phyloP scores from a whole-genome alignment of 2,797 vertebrate genomes.

The Hemitrygon akajei region DNA sequence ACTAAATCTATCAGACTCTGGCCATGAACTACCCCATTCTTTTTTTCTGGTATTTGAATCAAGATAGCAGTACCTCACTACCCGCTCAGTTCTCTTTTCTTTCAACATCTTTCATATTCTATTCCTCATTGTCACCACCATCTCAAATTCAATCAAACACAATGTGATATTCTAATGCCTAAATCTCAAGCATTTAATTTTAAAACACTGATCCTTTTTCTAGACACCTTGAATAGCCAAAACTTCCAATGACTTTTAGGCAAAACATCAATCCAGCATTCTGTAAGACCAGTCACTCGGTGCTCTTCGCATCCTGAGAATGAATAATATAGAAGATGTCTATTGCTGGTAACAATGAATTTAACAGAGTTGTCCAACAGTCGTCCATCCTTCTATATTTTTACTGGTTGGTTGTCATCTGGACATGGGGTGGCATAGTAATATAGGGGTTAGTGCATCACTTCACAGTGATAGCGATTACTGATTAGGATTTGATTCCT shows the following conservation, averaged over 20 bases:
- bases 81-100: neutral
- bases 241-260: neutral
- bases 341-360: neutral
- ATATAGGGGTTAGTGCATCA: no score
- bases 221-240: neutral
- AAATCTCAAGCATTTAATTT: neutral
- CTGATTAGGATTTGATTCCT: no score
- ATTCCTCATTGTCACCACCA: neutral
- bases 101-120: neutral
- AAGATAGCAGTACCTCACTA: neutral
- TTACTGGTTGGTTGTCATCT: neutral
- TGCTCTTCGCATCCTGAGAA: neutral
- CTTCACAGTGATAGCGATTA: no score
- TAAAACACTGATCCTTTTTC: neutral
- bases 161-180: neutral
- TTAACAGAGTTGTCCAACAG: neutral
- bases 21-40: no score
- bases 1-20: no score
- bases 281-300: neutral
- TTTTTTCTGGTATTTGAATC: no score
- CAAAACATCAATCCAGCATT: neutral
- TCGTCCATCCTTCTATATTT: neutral
- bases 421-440: neutral
- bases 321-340: neutral
- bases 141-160: neutral